phyloP scores from a whole-genome alignment of 1,140 invertebrate species.

The Argopecten irradians region DNA sequence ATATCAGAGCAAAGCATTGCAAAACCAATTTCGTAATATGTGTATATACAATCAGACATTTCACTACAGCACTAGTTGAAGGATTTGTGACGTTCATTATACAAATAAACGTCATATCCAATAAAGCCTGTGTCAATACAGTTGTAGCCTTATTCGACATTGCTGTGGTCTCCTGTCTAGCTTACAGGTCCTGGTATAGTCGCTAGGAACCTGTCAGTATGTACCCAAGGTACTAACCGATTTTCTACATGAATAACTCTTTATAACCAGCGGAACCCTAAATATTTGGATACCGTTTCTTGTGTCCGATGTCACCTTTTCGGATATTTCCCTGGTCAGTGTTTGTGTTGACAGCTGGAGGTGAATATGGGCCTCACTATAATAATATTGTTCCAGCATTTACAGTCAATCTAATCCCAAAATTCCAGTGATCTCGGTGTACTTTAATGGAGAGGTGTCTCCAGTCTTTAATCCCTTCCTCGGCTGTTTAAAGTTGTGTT shows the following conservation, averaged over 20 bases:
- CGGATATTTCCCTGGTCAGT: background rate
- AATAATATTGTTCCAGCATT: slow-evolving; percentile 11
- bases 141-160: background rate
- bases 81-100: background rate
- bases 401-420: background rate
- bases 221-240: background rate
- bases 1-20: background rate
- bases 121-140: background rate
- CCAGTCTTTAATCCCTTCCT: background rate
- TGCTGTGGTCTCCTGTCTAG: background rate
- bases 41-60: background rate
- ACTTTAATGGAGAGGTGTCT: background rate
- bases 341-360: background rate
- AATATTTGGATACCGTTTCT: background rate
- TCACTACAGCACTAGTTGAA: background rate
- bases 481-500: background rate
- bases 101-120: background rate
- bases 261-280: background rate
- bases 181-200: background rate
- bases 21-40: background rate
- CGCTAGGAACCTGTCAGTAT: background rate
- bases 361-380: background rate
- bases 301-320: background rate
- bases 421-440: background rate
- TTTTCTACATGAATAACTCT: background rate